Evolutionary conservation across 2,797 vertebrate genomes (phyloP).

Genomic region (Decapterus maruadsi): DNA sequence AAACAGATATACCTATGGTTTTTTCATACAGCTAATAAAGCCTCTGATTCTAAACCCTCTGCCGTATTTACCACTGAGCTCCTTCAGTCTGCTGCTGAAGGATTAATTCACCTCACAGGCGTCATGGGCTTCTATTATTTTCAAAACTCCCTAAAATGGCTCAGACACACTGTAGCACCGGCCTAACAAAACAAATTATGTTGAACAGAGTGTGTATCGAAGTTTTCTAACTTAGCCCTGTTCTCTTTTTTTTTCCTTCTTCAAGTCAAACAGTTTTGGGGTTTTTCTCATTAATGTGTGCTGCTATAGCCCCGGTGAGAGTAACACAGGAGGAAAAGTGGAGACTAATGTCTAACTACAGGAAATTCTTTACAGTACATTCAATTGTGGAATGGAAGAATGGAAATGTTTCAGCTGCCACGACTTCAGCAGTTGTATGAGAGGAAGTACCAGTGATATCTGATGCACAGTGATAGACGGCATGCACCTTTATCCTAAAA

Average conservation of each 20-base stretch:
- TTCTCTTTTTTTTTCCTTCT: background rate
- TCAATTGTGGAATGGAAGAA: background rate
- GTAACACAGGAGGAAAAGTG: background rate
- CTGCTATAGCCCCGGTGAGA: conserved; percentile 1
- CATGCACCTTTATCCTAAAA: background rate
- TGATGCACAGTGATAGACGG: conserved; percentile 17
- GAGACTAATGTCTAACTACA: background rate
- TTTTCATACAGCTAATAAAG: conserved; percentile 41
- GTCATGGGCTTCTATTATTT: conserved; percentile 35
- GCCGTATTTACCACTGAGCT: conserved; percentile 37
- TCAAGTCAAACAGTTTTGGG: background rate
- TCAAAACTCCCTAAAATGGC: conserved; percentile 28
- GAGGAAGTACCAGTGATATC: conserved; percentile 2
- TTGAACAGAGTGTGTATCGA: conserved; percentile 4
- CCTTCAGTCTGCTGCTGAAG: conserved; percentile 37
- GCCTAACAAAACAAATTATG: conserved; percentile 27
- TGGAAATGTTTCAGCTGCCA: conserved; percentile 3
- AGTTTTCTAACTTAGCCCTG: background rate
- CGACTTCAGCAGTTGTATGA: background rate
- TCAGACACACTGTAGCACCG: conserved; percentile 6
- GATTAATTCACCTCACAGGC: conserved; percentile 47
- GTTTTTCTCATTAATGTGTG: conserved; percentile 3
- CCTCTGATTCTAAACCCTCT: conserved; percentile 15
- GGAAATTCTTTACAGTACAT: background rate
- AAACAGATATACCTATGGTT: conserved; percentile 10